Evolutionary conservation across 2,113 vertebrate genomes (phyloP), one percentile per base, ranked within the genome.

Genomic region (Coptodon bakossiorum): DNA sequence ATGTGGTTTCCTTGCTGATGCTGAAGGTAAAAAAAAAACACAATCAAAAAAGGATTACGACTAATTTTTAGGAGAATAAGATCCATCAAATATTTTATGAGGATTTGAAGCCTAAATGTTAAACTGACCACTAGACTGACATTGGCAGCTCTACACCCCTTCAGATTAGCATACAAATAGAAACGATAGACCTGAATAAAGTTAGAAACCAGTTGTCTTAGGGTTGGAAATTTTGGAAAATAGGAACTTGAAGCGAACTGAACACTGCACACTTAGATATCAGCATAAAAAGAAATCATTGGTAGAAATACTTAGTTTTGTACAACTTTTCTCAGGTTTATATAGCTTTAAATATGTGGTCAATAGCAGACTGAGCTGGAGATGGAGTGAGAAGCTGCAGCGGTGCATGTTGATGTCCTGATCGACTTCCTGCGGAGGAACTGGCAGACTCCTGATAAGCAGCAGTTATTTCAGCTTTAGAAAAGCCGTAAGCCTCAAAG

Each of bases 391-490:
- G 27, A 7, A 81, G 22, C 13, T 24, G 43, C 68, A 78, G 78
- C 0, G 4, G 40, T 12, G 71, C 71, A 50, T 73, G 43, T 48
- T 50, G 71, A 78, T 38, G 22, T 43, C 34, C 79, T 34, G 31
- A 34, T 73, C 1, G 7, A 61, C 29, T 38, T 83, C 50, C 16
- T n/a, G 6, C 3, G 36, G 9, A 80, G 27, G 36, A 24, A n/a
- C 57, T 88, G 48, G 54, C 38, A 50, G 50, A 14, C 19, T 59
- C 61, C 53, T 38, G 68, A 54, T 50, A 54, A 83, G 79, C 71
- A 81, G 17, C 11, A 3, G 40, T 53, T 89, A 89, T 93, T 93
- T 91, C 78, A 19, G 88, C 78, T 40, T 68, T 22, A 81, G 43
- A 31, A 80, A 82, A 89, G 53, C 88, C 5, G 2, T 54, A 82